Percentiles rank a stretch among this genome's conserved stretches.
Conservation (phyloP, 2,888 invertebrate genomes). For the Clanis bilineata region DNA sequence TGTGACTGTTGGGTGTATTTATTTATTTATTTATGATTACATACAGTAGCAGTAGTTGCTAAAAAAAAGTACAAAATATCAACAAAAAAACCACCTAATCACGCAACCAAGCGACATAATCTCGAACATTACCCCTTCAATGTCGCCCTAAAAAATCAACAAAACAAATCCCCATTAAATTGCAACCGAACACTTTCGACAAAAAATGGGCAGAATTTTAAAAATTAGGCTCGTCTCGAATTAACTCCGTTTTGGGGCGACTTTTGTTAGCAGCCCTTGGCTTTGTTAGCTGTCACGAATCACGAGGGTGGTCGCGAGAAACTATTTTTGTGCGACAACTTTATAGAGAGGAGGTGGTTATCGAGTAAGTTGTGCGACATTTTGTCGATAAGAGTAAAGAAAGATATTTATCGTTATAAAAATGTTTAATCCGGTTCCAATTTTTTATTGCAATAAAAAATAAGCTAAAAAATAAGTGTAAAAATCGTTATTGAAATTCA, state of each 20-base stretch:
- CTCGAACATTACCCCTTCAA: conserved; percentile 48
- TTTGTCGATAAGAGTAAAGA: neutral
- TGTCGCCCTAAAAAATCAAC: conserved; percentile 46
- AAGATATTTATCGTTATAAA: too few relatives aligned
- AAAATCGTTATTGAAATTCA: too few relatives aligned
- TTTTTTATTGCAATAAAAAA: too few relatives aligned
- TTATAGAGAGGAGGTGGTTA: neutral
- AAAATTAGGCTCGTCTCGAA: conserved; percentile 50
- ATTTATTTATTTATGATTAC: too few relatives aligned
- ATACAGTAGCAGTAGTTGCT: neutral
- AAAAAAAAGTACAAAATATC: neutral
- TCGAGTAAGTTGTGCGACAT: too few relatives aligned
- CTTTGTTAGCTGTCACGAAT: conserved; percentile 37
- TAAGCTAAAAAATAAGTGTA: too few relatives aligned
- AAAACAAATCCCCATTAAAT: conserved; percentile 64
- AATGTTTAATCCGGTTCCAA: too few relatives aligned
- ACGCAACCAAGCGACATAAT: neutral
- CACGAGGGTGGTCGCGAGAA: conserved; percentile 53
- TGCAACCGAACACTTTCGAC: conserved; percentile 61
- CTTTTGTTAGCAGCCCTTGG: conserved; percentile 66
- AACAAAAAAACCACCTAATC: neutral
- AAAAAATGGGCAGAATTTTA: conserved; percentile 34
- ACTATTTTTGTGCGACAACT: conserved; percentile 52
- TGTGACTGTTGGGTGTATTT: too few relatives aligned
- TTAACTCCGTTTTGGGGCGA: conserved; percentile 63